Conservation (phyloP, 2,797 vertebrate species). For the Pantherophis vulpinus region DNA sequence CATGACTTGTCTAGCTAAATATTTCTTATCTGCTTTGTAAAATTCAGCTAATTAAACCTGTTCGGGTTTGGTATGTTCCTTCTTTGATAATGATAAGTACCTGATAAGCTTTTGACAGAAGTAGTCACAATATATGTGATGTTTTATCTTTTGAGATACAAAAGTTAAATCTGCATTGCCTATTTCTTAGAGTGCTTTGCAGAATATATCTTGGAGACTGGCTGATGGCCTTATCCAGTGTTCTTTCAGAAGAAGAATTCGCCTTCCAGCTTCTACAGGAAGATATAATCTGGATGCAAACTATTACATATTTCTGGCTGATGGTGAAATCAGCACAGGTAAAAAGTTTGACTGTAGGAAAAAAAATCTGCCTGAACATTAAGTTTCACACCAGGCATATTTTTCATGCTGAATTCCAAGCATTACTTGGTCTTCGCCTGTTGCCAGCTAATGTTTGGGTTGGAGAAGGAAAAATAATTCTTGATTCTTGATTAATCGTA, state of each 20-base stretch:
- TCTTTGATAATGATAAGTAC: neutral
- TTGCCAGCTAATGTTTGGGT: neutral
- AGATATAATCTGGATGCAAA: conserved; percentile 77
- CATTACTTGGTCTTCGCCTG: neutral
- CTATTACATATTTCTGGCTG: conserved; percentile 84
- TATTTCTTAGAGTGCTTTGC: conserved; percentile 71
- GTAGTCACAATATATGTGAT: neutral
- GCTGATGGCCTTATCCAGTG: conserved; percentile 80
- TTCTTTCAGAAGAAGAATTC: conserved; percentile 77
- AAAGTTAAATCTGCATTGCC: conserved; percentile 9
- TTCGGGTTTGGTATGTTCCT: neutral
- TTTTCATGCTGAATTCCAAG: neutral
- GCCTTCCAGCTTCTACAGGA: conserved; percentile 54
- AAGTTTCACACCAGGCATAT: neutral
- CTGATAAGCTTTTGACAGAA: neutral
- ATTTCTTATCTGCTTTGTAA: neutral
- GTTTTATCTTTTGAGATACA: neutral
- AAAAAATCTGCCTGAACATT: neutral
- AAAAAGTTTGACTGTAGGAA: conserved; percentile 17
- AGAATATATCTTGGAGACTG: conserved; percentile 76
- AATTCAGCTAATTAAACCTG: neutral
- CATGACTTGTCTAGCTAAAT: neutral
- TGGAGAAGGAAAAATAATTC: neutral
- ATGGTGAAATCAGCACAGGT: conserved; percentile 77
- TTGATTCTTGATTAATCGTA: neutral